Percentiles rank a stretch among this genome's conserved stretches.
Evolutionary conservation across 2,888 invertebrate genomes (phyloP).

Genomic region (Phaedon cochleariae): DNA sequence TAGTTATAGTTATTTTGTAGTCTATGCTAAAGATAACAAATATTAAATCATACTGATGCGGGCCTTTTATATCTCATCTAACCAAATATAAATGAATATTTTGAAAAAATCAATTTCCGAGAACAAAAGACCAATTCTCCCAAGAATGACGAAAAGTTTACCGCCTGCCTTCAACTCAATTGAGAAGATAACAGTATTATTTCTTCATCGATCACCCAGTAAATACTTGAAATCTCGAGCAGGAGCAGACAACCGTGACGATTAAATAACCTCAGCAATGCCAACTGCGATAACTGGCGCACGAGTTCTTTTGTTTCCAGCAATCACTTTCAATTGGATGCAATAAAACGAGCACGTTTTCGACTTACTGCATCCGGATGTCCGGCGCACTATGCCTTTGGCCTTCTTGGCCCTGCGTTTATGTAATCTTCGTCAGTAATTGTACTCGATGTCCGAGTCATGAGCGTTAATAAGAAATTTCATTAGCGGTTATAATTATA

Average conservation of each 20-base stretch:
- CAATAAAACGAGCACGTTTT: conserved; percentile 13
- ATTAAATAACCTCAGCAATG: conserved; percentile 5
- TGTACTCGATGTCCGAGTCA: neutral
- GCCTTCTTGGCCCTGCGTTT: neutral
- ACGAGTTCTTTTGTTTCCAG: conserved; percentile 7
- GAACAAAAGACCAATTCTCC: too few relatives aligned
- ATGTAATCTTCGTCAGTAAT: conserved; percentile 10
- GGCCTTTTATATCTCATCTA: too few relatives aligned
- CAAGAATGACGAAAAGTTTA: too few relatives aligned
- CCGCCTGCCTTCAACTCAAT: too few relatives aligned
- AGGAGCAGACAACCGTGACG: neutral
- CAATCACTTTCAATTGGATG: conserved; percentile 3
- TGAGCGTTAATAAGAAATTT: neutral
- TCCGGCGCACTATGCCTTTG: conserved; percentile 15
- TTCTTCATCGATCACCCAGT: too few relatives aligned
- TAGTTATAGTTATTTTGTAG: too few relatives aligned
- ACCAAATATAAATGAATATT: too few relatives aligned
- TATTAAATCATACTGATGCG: too few relatives aligned
- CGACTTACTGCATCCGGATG: conserved; percentile 17
- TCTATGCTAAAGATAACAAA: too few relatives aligned
- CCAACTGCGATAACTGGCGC: neutral
- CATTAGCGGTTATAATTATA: neutral
- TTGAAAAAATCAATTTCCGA: too few relatives aligned
- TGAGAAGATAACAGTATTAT: too few relatives aligned
- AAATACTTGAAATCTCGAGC: too few relatives aligned